Evolutionary conservation across 2,113 vertebrate genomes (phyloP).

Genomic region (Gobius niger): DNA sequence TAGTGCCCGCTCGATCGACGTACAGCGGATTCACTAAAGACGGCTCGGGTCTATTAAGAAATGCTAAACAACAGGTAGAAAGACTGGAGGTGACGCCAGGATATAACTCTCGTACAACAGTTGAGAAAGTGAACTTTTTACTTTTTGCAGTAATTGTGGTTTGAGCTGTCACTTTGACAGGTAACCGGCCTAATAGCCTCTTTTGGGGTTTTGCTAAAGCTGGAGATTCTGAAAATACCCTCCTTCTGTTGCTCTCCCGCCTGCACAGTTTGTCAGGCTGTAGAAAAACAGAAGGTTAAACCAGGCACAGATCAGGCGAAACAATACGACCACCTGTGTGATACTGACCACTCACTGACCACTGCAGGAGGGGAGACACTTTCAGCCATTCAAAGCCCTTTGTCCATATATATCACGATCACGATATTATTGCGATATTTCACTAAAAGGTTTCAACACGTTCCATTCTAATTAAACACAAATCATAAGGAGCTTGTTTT

Average conservation of each 20-base stretch:
- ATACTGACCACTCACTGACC: not conserved
- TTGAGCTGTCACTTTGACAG: conserved; percentile 30
- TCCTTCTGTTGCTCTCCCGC: not conserved
- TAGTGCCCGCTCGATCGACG: too few relatives aligned
- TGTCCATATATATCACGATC: too few relatives aligned
- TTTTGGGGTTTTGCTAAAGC: conserved; percentile 12
- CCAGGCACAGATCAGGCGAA: not conserved
- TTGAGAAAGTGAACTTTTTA: conserved; percentile 30
- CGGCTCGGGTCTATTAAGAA: conserved; percentile 37
- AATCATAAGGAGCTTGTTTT: too few relatives aligned
- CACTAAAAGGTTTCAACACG: too few relatives aligned
- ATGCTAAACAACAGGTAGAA: conserved; percentile 20
- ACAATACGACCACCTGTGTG: not conserved
- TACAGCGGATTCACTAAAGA: too few relatives aligned
- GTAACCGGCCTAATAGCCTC: conserved; percentile 10
- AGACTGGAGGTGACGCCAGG: conserved; percentile 9
- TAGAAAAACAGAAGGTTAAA: not conserved
- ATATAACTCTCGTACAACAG: conserved; percentile 15
- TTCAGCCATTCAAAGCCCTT: not conserved
- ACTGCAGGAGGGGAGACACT: not conserved
- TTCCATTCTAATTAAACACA: too few relatives aligned
- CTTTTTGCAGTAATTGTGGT: conserved; percentile 21
- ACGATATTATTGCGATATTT: too few relatives aligned
- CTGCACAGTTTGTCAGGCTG: not conserved
- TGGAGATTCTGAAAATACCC: not conserved